Base-by-base conservation (phyloP, 2,888 invertebrate species). In the Netelia virgata region DNA sequence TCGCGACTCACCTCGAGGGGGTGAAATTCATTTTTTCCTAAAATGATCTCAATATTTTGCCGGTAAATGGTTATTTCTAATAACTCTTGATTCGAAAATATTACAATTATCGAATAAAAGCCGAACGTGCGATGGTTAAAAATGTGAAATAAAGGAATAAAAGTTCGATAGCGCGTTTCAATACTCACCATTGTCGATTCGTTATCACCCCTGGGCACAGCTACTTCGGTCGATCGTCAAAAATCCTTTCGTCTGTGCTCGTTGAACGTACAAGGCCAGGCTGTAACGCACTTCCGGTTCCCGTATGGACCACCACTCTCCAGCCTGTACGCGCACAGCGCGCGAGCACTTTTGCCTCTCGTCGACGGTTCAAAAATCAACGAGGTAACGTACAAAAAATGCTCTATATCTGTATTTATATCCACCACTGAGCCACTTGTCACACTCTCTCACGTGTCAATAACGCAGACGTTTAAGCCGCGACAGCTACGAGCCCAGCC, bases 101-200 rank as follows among this genome's bases (percentile, higher is more conserved):
- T 28, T 5, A 5, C 5, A 28, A 28, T 28, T 28, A 28, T 28
- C 5, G 6, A 28, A 28, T 28, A 5, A 28, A 28, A 0, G 5
- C 5, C 28, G 28, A 28, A 28, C 28, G 28, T 5, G 28, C 28
- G 28, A 28, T 28, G 23, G 2, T 23, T 23, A 9, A 28, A 9
- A 1, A 18, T 20, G 55, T 47, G 20, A 66, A 55, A 63, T 14
- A 53, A 2, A 63, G 9, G 18, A 14, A 36, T 18, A 53, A 43
- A 20, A 11, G 6, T 6, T 41, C 6, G 23, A 14, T 23, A 41
- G 10, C 11, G 47, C 53, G 55, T 28, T 57, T 50, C 61, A 69
- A 59, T 43, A 84, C 81, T 84, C 81, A 84, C 84, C 84, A 84
- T 84, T 84, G 55, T 73, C 72, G 63, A 55, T 63, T 61, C 36